Percentiles rank a stretch among this genome's conserved stretches.
Evolutionary conservation across 1,140 invertebrate species (phyloP).

Genomic region (Macrostomum lignano): DNA sequence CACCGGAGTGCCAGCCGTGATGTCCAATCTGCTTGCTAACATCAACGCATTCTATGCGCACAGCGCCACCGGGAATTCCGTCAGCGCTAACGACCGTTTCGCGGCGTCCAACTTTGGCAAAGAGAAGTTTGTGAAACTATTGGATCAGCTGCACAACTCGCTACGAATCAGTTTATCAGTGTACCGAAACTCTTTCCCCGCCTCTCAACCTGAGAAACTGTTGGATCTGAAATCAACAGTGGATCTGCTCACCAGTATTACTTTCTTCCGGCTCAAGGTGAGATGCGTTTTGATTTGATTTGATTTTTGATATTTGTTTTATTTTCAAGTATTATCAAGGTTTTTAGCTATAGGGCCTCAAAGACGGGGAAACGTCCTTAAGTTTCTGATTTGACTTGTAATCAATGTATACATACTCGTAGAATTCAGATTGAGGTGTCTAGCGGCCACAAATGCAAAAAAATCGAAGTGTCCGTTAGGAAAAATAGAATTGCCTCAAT

Average conservation of each 20-base stretch:
- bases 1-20: slow-evolving; percentile 83
- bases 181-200: slow-evolving; percentile 92
- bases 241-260: slow-evolving; percentile 75
- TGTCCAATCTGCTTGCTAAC: slow-evolving; percentile 89
- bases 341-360: no score
- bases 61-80: slow-evolving; percentile 33
- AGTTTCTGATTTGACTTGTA: no score
- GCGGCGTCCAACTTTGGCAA: slow-evolving; percentile 98
- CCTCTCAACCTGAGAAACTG: slow-evolving; percentile 69
- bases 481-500: no score
- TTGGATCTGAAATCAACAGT: slow-evolving; percentile 90
- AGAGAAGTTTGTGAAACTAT: slow-evolving; percentile 94
- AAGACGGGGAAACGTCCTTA: no score
- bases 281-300: no score
- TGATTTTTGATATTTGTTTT: no score
- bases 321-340: no score
- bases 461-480: no score
- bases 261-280: slow-evolving; percentile 93
- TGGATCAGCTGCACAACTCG: slow-evolving; percentile 94
- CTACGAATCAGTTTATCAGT: slow-evolving; percentile 86
- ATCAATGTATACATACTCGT: no score
- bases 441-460: no score
- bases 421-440: no score
- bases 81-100: slow-evolving; percentile 82
- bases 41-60: slow-evolving; percentile 99